A percentile compares a stretch with the other conserved stretches of the same genome.
These are phyloP conservation scores for Bubo scandiacus DNA, from an alignment of 2,113 vertebrate species.

Conservation along the genomic window DNA sequence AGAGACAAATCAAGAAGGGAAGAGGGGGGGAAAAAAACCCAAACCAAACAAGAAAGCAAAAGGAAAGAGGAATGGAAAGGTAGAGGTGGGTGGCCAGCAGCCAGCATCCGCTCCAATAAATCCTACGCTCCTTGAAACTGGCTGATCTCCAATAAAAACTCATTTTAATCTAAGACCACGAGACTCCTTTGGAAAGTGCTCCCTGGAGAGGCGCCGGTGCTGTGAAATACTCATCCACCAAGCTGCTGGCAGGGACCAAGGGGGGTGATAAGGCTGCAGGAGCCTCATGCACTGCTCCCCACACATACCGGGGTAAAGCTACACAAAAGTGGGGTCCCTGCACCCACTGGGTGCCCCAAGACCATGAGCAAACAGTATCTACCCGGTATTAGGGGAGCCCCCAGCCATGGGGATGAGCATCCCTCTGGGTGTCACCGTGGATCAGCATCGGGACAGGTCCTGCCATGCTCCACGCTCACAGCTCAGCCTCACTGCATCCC, in stretches of 20 bases:
- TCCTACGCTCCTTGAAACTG: conserved; percentile 51
- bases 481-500: neutral
- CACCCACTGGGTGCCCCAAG: neutral
- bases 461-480: neutral
- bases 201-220: conserved; percentile 34
- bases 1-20: neutral
- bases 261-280: neutral
- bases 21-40: neutral
- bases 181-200: conserved; percentile 56
- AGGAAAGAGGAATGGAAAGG: neutral
- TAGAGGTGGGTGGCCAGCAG: conserved; percentile 50
- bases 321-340: rapidly evolving
- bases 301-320: rapidly evolving
- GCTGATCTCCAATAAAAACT: conserved; percentile 72
- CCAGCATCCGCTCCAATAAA: conserved; percentile 56
- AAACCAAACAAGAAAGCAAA: neutral
- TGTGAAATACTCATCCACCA: conserved; percentile 3
- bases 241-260: neutral
- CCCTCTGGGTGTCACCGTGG: neutral
- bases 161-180: conserved; percentile 65
- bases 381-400: neutral
- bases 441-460: rapidly evolving
- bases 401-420: rapidly evolving
- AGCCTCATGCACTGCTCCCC: neutral
- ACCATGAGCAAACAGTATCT: rapidly evolving